phyloP scores from a whole-genome alignment of 2,888 invertebrate genomes.

The Lottia gigantea region DNA sequence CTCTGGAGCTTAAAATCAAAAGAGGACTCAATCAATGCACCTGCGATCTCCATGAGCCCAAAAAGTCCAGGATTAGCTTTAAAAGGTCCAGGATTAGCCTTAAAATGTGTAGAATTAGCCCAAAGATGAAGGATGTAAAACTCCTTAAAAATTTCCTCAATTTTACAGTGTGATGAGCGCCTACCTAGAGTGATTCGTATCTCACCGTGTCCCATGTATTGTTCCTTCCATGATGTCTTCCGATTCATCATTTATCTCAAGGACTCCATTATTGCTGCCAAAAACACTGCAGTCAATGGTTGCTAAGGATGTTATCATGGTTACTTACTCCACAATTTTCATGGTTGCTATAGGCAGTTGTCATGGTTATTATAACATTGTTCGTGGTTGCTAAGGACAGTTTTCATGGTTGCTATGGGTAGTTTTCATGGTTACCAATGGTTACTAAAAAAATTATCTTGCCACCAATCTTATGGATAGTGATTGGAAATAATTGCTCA shows the following conservation, averaged over 20 bases:
- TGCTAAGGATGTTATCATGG: not conserved
- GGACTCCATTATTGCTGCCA: conserved; percentile 47
- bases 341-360: not conserved
- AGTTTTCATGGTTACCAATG: not conserved
- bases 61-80: no score
- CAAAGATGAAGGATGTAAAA: no score
- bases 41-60: no score
- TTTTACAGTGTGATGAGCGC: conserved; percentile 71
- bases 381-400: not conserved
- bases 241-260: conserved; percentile 60
- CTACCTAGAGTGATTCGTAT: conserved; percentile 71
- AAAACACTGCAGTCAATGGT: not conserved
- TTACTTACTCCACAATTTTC: not conserved
- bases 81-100: no score
- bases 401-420: not conserved
- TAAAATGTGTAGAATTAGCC: no score
- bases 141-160: no score
- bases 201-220: conserved; percentile 72
- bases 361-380: conserved; percentile 1
- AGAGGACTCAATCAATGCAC: no score
- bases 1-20: no score
- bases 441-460: no score
- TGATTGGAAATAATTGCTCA: no score
- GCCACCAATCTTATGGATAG: no score
- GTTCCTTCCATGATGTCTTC: conserved; percentile 70